Conservation (phyloP, 1,140 invertebrate species). For the Pinna nobilis region DNA sequence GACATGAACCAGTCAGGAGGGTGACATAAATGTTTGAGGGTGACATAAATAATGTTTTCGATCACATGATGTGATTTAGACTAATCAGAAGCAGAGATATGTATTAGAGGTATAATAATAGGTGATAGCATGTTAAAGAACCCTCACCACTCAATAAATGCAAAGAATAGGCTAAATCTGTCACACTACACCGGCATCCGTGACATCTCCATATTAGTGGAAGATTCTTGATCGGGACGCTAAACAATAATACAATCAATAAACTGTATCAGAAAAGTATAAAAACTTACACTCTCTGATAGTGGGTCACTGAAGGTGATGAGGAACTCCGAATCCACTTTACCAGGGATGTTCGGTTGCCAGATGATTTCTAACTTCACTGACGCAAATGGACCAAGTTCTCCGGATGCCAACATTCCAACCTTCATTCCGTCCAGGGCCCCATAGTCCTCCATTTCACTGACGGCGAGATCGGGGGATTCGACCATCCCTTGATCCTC, state of each 20-base stretch:
- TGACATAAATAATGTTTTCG: too few species aligned
- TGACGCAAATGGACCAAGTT: constrained; percentile 70
- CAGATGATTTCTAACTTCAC: constrained; percentile 73
- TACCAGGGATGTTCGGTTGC: constrained; percentile 71
- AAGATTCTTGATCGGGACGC: too few species aligned
- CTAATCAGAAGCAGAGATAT: too few species aligned
- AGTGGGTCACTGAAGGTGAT: constrained; percentile 67
- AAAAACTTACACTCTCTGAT: constrained; percentile 65
- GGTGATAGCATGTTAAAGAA: too few species aligned
- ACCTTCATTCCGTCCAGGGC: constrained; percentile 70
- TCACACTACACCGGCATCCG: too few species aligned
- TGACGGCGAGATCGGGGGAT: constrained; percentile 56
- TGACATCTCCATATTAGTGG: too few species aligned
- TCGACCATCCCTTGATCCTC: constrained; percentile 18
- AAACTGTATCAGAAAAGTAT: not conserved
- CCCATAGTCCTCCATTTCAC: constrained; percentile 67
- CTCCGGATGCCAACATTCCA: constrained; percentile 54
- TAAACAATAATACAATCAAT: not conserved
- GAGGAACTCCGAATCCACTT: constrained; percentile 68
- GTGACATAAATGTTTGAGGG: too few species aligned
- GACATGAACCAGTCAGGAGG: too few species aligned
- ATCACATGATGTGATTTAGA: too few species aligned
- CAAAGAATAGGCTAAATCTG: too few species aligned
- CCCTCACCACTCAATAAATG: too few species aligned
- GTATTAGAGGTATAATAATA: too few species aligned